Conservation (phyloP, 2,113 vertebrate species). For the Herpetotheres cachinnans region DNA sequence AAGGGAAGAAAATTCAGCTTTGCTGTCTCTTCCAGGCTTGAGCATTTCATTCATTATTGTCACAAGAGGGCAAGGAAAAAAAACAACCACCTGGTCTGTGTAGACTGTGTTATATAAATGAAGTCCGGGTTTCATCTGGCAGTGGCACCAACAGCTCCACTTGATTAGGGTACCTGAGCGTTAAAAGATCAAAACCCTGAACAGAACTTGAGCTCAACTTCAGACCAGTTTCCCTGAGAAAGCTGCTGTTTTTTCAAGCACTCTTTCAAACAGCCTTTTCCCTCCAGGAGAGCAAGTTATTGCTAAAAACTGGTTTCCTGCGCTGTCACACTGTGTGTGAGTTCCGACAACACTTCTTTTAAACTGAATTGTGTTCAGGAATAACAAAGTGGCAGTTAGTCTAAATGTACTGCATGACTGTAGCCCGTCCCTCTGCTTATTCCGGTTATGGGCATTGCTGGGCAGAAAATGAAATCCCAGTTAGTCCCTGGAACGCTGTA, state of each 20-base stretch:
- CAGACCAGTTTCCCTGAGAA: background rate
- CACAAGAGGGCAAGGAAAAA: background rate
- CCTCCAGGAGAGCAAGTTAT: background rate
- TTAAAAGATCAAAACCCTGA: background rate
- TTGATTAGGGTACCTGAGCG: background rate
- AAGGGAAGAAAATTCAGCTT: background rate
- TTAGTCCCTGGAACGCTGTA: background rate
- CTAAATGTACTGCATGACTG: background rate
- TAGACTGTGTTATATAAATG: background rate
- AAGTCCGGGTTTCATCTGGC: background rate
- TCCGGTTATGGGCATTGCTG: background rate
- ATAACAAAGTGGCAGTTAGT: background rate
- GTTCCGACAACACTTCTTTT: background rate
- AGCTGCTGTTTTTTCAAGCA: background rate
- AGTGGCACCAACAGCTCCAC: background rate
- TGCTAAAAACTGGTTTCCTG: background rate
- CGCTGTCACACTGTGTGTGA: background rate
- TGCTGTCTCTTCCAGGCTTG: background rate
- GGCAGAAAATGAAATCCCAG: background rate
- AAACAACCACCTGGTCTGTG: background rate
- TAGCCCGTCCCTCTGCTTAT: background rate
- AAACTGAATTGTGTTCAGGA: background rate
- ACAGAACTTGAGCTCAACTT: background rate
- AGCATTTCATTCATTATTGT: background rate
- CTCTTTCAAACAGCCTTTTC: background rate